phyloP scores from a whole-genome alignment of 1,140 invertebrate species.

The Zaprionus africanus region DNA sequence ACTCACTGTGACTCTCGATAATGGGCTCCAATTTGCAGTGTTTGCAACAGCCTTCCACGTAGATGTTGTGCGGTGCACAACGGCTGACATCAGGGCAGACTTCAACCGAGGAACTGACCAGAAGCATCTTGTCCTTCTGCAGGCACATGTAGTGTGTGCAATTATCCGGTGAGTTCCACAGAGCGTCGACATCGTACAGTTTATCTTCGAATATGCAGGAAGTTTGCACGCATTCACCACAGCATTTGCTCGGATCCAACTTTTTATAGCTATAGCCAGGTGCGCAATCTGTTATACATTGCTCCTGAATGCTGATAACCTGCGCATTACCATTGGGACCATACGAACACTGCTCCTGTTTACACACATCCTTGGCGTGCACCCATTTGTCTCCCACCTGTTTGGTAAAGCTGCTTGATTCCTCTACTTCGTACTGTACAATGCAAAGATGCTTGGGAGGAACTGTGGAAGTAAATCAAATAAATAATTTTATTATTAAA shows the following conservation, averaged over 20 bases:
- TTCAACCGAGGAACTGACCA: conserved; percentile 85
- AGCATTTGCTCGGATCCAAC: conserved; percentile 86
- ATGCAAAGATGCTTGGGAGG: conserved; percentile 89
- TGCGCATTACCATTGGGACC: conserved; percentile 85
- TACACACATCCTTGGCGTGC: conserved; percentile 86
- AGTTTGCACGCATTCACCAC: conserved; percentile 89
- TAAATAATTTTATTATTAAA: neutral
- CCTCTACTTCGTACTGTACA: conserved; percentile 85
- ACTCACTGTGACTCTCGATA: conserved; percentile 79
- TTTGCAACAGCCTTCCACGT: conserved; percentile 88
- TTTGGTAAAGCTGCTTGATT: conserved; percentile 85
- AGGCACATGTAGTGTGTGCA: conserved; percentile 86
- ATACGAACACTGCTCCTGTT: conserved; percentile 86
- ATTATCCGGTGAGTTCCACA: conserved; percentile 88
- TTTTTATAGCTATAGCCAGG: conserved; percentile 86
- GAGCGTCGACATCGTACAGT: conserved; percentile 85
- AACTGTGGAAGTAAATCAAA: conserved; percentile 82
- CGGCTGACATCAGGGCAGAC: conserved; percentile 87
- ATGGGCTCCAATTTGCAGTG: conserved; percentile 86
- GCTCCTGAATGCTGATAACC: conserved; percentile 85
- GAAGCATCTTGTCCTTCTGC: conserved; percentile 74
- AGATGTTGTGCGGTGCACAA: conserved; percentile 85
- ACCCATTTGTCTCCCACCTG: conserved; percentile 85
- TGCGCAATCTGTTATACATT: conserved; percentile 86
- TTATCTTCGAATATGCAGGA: conserved; percentile 87